These are phyloP conservation scores for Sebastiscus albofasciatus DNA, from an alignment of 2,797 vertebrate species.

Conservation along the genomic window DNA sequence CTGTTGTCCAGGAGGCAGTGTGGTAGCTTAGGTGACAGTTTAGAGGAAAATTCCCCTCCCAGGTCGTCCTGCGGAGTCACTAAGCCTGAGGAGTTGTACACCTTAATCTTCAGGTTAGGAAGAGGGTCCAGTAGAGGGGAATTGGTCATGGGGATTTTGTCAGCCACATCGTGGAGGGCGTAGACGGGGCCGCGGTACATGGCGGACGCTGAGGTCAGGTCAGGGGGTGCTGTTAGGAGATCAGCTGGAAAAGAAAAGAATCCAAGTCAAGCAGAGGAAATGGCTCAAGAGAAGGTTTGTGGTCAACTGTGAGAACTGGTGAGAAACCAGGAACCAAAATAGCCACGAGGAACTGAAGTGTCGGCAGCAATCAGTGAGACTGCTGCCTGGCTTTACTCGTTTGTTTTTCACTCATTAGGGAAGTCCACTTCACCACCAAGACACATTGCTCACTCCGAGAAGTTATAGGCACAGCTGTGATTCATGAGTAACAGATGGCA, in stretches of 20 bases:
- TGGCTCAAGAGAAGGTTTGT: background rate
- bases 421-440: conserved; percentile 62
- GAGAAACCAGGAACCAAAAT: conserved; percentile 24
- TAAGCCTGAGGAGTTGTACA: conserved; percentile 93
- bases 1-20: conserved; percentile 91
- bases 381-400: conserved; percentile 35
- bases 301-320: background rate
- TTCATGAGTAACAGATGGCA: conserved; percentile 79
- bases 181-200: conserved; percentile 97
- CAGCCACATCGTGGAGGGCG: conserved; percentile 94
- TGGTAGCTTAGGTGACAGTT: conserved; percentile 93
- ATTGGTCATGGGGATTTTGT: conserved; percentile 99
- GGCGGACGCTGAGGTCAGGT: conserved; percentile 95
- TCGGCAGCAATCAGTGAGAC: conserved; percentile 52
- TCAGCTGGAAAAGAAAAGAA: conserved; percentile 79
- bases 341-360: conserved; percentile 47
- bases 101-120: conserved; percentile 98
- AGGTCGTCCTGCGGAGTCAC: conserved; percentile 96
- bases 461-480: conserved; percentile 68
- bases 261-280: background rate
- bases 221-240: conserved; percentile 93
- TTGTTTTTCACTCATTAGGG: conserved; percentile 67
- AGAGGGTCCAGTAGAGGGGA: conserved; percentile 96
- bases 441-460: conserved; percentile 65
- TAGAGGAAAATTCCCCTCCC: conserved; percentile 91